Base-by-base conservation (phyloP, 2,888 invertebrate species). In the Chirona hameri region DNA sequence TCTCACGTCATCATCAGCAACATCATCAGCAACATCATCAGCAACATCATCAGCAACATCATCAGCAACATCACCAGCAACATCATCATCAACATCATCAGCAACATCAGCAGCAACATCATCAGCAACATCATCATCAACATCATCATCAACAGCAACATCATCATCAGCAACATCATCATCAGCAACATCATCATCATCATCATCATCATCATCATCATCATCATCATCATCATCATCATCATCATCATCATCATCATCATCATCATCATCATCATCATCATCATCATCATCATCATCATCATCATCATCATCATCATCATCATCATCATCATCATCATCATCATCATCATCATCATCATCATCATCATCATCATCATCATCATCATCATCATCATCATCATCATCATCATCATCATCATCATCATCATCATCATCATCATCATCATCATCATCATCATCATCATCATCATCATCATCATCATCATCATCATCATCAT, bases 211-310 rank as follows among this genome's bases (percentile, higher is more conserved):
- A n/a, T n/a, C n/a, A n/a, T n/a, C n/a, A n/a, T n/a, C n/a, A n/a
- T n/a, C n/a, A n/a, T n/a, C n/a, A n/a, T n/a, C n/a, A n/a, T n/a
- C n/a, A n/a, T n/a, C n/a, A n/a, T n/a, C n/a, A n/a, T 65, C 65
- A 65, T 65, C 65, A 65, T 65, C 65, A 65, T 65, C 65, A 65
- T 65, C 65, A 65, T 65, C 65, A 65, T 65, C 65, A 65, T 65
- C 65, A 65, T 65, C 65, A 65, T 65, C 65, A 65, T 65, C 65
- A 65, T 65, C 65, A 65, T 65, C 65, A 65, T 65, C 65, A 65
- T 65, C 65, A 65, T 65, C 65, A 65, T 65, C 65, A 65, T 65
- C 65, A 65, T 65, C 65, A 65, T 65, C 65, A 65, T 65, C 65
- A 65, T 65, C 65, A 65, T 65, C 65, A 65, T 65, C 65, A 65